These are phyloP conservation scores for Melanotaenia maccullochi DNA, from an alignment of 2,797 vertebrate genomes.

Conservation along the genomic window DNA sequence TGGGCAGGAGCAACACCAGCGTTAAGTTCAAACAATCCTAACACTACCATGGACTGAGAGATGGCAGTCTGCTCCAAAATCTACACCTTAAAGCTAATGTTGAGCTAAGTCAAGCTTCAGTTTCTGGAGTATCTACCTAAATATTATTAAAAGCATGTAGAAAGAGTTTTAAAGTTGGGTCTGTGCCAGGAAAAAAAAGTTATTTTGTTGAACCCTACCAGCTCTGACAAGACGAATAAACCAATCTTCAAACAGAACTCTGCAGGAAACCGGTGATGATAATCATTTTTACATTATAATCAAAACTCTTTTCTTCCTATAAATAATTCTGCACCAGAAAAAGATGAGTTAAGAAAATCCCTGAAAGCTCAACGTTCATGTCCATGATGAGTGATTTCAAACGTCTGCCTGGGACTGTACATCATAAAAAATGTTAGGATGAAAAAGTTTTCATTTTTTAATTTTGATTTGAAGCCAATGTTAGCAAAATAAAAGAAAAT, in stretches of 20 bases:
- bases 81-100: background rate
- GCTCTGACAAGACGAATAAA: background rate
- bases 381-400: slow-evolving; percentile 5
- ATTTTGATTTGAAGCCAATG: slow-evolving; percentile 16
- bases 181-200: background rate
- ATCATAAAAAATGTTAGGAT: background rate
- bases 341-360: background rate
- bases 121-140: background rate
- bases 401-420: too few relatives aligned
- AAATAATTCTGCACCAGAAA: background rate
- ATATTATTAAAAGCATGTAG: background rate
- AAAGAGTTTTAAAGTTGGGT: background rate
- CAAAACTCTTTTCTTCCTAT: background rate
- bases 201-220: background rate
- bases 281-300: background rate
- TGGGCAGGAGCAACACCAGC: too few relatives aligned
- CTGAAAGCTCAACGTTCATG: background rate
- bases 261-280: background rate
- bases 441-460: background rate
- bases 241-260: background rate
- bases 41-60: background rate
- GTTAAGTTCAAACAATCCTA: too few relatives aligned
- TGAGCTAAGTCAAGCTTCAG: background rate
- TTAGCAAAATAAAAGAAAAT: slow-evolving; percentile 16
- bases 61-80: background rate